Evolutionary conservation across 2,888 invertebrate genomes (phyloP), one percentile per base, ranked within the genome.

Genomic region (Lochmaea crataegi): DNA sequence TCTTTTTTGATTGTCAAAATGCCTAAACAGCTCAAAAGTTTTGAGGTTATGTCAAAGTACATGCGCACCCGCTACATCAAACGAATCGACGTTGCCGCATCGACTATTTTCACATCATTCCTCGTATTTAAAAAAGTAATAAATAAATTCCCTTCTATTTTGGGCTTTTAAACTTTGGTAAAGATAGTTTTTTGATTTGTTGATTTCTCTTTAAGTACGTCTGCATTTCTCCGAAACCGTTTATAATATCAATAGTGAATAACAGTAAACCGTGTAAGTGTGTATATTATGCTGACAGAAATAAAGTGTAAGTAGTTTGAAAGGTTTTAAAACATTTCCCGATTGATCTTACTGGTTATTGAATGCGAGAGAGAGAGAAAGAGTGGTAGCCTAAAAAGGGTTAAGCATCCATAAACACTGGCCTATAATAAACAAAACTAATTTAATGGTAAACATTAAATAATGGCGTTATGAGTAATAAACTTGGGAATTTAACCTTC

Each of bases 371-470:
- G 9, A 9, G 5, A 48, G 53, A 16, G 53, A 53, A 7, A 53
- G n/a, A 26, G 7, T 32, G 32, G 32, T 32, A 32, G 5, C 32
- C 16, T 10, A 53, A 53, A 53, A 53, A 53, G 53, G 53, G 16
- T 51, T 51, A 16, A 16, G n/a, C 16, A 51, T n/a, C n/a, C n/a
- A n/a, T n/a, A 51, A 51, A 51, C 51, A 51, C 2, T 1, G 2
- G 45, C 45, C 6, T 45, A 11, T 12, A 45, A 53, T 16, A 53
- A 53, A 53, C 53, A 53, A 9, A 53, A 53, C 16, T 5, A n/a
- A 48, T n/a, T 48, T 48, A 48, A 48, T n/a, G 18, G 53, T 16
- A 53, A 53, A 48, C 48, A 48, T 48, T 48, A n/a, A 53, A 53
- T 51, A 51, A 51, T 53, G 16, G 18, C 18, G 6, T 53, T 53